Conservation (phyloP, 2,113 vertebrate species). For the Pachycephala philippinensis region DNA sequence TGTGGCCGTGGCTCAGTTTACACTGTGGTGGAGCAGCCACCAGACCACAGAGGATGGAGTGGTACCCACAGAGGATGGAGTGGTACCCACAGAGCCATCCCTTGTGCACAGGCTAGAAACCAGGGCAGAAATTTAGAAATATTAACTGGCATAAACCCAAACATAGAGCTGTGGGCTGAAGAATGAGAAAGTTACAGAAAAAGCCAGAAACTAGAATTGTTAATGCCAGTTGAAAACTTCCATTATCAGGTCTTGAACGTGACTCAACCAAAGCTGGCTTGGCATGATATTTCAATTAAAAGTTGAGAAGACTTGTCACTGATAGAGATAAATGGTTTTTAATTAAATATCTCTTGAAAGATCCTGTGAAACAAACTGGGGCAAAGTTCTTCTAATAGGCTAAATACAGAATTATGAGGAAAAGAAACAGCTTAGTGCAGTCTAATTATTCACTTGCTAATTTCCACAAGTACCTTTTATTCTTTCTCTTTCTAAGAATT, state of each 20-base stretch:
- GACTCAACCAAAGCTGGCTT: not conserved
- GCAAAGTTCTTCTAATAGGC: not conserved
- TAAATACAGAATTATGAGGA: not conserved
- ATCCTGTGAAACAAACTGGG: not conserved
- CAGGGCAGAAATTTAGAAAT: not conserved
- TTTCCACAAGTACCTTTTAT: not conserved
- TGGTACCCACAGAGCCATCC: not conserved
- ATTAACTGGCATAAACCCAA: not conserved
- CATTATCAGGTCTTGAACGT: not conserved
- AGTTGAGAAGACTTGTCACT: not conserved
- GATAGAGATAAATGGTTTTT: not conserved
- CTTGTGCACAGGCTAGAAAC: not conserved
- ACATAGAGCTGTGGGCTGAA: not conserved
- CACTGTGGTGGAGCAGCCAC: not conserved
- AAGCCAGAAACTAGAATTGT: not conserved
- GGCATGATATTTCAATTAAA: not conserved
- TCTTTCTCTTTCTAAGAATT: not conserved
- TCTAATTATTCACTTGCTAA: not conserved
- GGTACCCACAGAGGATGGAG: not conserved
- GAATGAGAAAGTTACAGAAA: not conserved
- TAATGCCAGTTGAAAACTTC: not conserved
- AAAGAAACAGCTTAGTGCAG: not conserved
- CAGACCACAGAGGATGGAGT: not conserved
- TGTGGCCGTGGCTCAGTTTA: not conserved
- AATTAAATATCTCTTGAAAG: not conserved